phyloP scores from a whole-genome alignment of 2,113 vertebrate species.

The Vicugna pacos region DNA sequence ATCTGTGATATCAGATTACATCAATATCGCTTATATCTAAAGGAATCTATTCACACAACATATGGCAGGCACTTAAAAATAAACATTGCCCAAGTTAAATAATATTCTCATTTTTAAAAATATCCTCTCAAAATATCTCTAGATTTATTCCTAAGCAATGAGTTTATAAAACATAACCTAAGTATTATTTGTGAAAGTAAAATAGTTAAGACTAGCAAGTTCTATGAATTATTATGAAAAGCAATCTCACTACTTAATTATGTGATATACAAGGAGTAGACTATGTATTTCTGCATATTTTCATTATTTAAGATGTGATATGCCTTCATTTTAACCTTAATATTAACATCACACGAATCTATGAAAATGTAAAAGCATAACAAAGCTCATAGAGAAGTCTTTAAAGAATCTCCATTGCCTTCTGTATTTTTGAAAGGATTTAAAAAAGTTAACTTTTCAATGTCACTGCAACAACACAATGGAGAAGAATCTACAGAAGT shows the following conservation, averaged over 20 bases:
- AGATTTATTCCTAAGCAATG: constrained; percentile 25
- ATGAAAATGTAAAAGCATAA: constrained; percentile 5
- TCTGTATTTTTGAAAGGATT: not conserved
- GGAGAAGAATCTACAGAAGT: not conserved
- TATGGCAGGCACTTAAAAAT: constrained; percentile 63
- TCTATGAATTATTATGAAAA: constrained; percentile 6
- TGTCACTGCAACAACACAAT: not conserved
- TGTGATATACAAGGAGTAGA: not conserved
- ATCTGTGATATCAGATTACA: constrained; percentile 67
- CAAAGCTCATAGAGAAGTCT: not conserved
- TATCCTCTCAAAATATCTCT: not conserved
- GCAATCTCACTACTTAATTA: constrained; percentile 9
- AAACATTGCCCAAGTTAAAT: not conserved
- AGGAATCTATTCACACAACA: constrained; percentile 73
- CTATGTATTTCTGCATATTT: not conserved
- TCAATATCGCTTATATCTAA: constrained; percentile 76
- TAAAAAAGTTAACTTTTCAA: not conserved
- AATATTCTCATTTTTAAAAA: constrained; percentile 27
- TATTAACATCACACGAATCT: not conserved
- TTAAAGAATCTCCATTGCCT: not conserved
- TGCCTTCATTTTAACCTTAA: not conserved
- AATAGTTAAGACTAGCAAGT: not conserved
- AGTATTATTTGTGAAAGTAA: not conserved
- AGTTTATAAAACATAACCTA: constrained; percentile 32
- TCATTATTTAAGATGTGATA: constrained; percentile 4